These are phyloP conservation scores for Diaprepes abbreviatus DNA, from an alignment of 2,888 invertebrate genomes.

Conservation along the genomic window DNA sequence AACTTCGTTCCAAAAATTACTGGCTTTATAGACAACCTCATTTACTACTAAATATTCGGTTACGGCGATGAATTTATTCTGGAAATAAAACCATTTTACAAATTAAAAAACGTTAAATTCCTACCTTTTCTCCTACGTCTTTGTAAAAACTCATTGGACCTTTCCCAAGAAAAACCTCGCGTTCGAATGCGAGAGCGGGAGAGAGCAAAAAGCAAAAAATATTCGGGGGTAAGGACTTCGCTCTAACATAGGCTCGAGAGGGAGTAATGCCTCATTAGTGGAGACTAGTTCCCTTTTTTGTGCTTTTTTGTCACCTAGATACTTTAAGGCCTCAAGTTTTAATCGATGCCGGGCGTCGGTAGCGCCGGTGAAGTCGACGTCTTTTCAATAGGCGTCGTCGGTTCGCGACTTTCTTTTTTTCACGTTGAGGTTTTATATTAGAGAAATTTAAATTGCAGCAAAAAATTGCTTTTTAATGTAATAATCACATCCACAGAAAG, in stretches of 20 bases:
- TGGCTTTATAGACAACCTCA: too few relatives aligned
- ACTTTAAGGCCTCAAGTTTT: conserved; percentile 58
- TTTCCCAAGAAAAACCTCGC: conserved; percentile 13
- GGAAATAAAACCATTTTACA: too few relatives aligned
- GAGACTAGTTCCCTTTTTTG: conserved; percentile 57
- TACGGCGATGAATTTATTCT: too few relatives aligned
- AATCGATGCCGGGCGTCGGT: conserved; percentile 55
- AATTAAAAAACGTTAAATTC: too few relatives aligned
- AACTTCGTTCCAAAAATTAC: too few relatives aligned
- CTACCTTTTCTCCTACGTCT: too few relatives aligned
- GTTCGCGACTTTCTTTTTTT: conserved; percentile 6
- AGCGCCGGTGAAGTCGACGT: conserved; percentile 44
- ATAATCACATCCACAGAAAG: too few relatives aligned
- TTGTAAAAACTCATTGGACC: conserved; percentile 7
- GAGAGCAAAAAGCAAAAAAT: conserved; percentile 42
- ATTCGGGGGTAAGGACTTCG: conserved; percentile 55
- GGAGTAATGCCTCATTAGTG: conserved; percentile 60
- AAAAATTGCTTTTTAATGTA: too few relatives aligned
- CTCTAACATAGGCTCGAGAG: conserved; percentile 49
- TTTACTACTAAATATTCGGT: too few relatives aligned
- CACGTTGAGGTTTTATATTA: not conserved
- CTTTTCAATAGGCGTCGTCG: conserved; percentile 42
- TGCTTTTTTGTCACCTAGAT: conserved; percentile 59
- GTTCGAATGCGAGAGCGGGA: not conserved
- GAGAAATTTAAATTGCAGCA: not conserved